Conservation (phyloP, 1,140 invertebrate genomes). For the Eurytemora carolleeae region DNA sequence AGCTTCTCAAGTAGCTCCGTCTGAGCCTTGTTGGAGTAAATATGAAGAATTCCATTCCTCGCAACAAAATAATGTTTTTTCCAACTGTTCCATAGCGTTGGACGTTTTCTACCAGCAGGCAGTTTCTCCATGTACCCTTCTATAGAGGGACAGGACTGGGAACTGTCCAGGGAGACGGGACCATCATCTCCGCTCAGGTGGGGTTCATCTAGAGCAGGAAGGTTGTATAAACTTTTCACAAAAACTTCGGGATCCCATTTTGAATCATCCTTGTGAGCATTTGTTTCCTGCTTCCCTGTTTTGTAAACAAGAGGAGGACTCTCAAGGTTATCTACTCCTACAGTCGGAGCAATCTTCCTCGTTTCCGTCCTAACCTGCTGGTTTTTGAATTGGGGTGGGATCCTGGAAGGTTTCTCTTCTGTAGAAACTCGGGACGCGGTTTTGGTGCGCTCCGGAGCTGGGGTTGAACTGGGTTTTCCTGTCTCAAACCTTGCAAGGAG, state of each 20-base stretch:
- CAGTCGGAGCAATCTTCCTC: background rate
- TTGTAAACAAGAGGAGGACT: background rate
- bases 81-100: slow-evolving; percentile 38
- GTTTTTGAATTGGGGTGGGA: background rate
- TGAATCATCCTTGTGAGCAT: background rate
- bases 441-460: background rate
- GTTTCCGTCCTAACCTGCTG: background rate
- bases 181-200: slow-evolving; percentile 9
- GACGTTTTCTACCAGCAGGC: slow-evolving; percentile 32
- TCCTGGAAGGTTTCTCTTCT: background rate
- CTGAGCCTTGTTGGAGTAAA: slow-evolving; percentile 22
- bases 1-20: slow-evolving; percentile 20
- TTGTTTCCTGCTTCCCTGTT: background rate
- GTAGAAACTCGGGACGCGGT: background rate
- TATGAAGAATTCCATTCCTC: slow-evolving; percentile 31
- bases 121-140: slow-evolving; percentile 33
- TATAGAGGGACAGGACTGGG: too few relatives aligned
- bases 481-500: slow-evolving; percentile 6
- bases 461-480: background rate
- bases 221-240: background rate
- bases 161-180: too few relatives aligned
- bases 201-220: background rate
- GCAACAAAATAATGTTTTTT: slow-evolving; percentile 33
- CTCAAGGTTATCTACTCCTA: background rate
- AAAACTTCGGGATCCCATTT: background rate